phyloP scores from a whole-genome alignment of 2,113 vertebrate species.

The Anser cygnoides region DNA sequence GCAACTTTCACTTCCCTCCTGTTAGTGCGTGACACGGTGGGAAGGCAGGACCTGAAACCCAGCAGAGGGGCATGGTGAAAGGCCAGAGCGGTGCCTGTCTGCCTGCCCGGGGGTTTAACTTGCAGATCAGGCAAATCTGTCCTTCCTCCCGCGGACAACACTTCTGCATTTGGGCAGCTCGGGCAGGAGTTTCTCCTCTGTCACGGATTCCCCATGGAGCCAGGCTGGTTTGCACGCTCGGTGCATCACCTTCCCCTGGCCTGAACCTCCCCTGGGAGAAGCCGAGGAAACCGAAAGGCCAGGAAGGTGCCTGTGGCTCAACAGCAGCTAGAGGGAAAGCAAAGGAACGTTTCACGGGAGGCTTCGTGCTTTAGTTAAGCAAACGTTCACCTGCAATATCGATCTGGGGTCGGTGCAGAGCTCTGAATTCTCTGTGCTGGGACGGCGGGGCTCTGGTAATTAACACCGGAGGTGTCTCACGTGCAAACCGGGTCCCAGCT shows the following conservation, averaged over 20 bases:
- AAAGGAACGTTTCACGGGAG: background rate
- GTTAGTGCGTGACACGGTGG: background rate
- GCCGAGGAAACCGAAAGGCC: background rate
- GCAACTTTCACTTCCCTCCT: background rate
- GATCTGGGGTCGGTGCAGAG: background rate
- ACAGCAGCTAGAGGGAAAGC: background rate
- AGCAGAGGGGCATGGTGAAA: background rate
- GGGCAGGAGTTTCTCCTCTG: background rate
- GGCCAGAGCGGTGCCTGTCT: background rate
- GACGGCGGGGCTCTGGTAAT: conserved; percentile 16
- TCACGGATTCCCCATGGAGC: background rate
- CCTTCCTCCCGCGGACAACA: background rate
- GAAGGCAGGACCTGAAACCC: background rate
- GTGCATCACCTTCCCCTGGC: background rate
- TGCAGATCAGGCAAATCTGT: background rate
- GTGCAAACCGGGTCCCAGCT: conserved; percentile 6
- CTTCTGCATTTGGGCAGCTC: background rate
- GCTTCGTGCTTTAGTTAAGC: background rate
- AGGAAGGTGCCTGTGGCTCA: background rate
- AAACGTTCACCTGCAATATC: background rate
- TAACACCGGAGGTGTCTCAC: conserved; percentile 20
- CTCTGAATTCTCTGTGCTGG: conserved; percentile 24
- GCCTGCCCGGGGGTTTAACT: background rate
- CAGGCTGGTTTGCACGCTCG: background rate
- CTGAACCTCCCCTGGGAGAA: background rate